Evolutionary conservation across 2,888 invertebrate species (phyloP).

Genomic region (Melitaea athalia): DNA sequence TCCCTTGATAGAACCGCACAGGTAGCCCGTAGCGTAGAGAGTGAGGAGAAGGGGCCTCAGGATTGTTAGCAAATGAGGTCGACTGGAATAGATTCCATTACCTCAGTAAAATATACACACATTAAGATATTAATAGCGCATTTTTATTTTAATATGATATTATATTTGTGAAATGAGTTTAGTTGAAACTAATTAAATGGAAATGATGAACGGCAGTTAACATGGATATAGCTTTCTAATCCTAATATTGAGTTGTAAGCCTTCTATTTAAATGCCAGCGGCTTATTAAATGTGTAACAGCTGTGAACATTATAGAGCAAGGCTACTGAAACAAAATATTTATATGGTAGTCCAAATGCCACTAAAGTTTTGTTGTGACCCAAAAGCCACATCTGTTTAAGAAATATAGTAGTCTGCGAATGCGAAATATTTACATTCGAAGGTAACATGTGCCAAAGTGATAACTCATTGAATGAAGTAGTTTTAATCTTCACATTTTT

Average conservation of each 20-base stretch:
- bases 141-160: not conserved
- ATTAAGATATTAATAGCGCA: slow-evolving; percentile 27
- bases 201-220: not conserved
- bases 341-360: slow-evolving; percentile 50
- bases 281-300: slow-evolving; percentile 32
- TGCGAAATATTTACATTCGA: slow-evolving; percentile 6
- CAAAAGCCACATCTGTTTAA: slow-evolving; percentile 35
- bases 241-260: slow-evolving; percentile 29
- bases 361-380: slow-evolving; percentile 47
- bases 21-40: slow-evolving; percentile 25
- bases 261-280: slow-evolving; percentile 36
- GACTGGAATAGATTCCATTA: slow-evolving; percentile 31
- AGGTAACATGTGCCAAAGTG: not conserved
- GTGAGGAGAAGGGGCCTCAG: slow-evolving; percentile 30
- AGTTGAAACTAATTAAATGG: not conserved
- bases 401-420: slow-evolving; percentile 19
- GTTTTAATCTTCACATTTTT: too few relatives aligned
- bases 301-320: slow-evolving; percentile 36
- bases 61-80: slow-evolving; percentile 38
- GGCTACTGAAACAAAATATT: slow-evolving; percentile 41
- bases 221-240: slow-evolving; percentile 11
- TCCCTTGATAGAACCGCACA: slow-evolving; percentile 17
- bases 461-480: not conserved
- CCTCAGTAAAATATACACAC: slow-evolving; percentile 29
- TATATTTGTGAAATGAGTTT: too few relatives aligned